Base-by-base conservation (phyloP, 2,797 vertebrate species). In the Aeoliscus strigatus region DNA sequence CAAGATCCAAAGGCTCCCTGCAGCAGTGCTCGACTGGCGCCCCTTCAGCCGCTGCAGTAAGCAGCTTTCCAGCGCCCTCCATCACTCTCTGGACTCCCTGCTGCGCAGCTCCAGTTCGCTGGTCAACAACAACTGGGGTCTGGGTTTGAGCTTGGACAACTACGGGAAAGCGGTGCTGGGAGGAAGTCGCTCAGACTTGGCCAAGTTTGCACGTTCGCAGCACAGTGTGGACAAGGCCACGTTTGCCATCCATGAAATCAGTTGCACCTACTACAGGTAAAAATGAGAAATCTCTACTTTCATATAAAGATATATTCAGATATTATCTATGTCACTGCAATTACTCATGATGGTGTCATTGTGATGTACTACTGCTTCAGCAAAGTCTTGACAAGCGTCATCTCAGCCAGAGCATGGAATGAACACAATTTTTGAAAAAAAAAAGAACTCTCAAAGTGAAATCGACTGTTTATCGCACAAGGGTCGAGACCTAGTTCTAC, bases 181-280 rank as follows among this genome's bases (percentile, higher is more conserved):
- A 41, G 87, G 89, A 34, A 89, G 86, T 24, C 82, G 76, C 52
- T 90, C 88, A 1, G 84, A 89, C 32, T 57, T 89, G 38, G 87
- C 87, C 6, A 84, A 79, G 58, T 90, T 90, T 41, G 86, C 86
- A 8, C 80, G 65, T n/a, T 82, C 75, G 0, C 87, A 88, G 71
- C 69, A 86, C 69, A 86, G 68, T 15, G 72, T 86, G 61, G 87
- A 89, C 75, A 90, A 86, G 55, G 84, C 84, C 27, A 90, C 87
- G 1, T 90, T 90, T 52, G 85, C 83, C 44, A 70, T 81, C 9
- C 86, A 89, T 59, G 87, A 90, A 67, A 84, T 89, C 59, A 88
- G 79, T 24, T 90, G 88, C 60, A 85, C 75, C 5, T 84, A 81
- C 60, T 90, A 89, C 75, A 89, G 88, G 89, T 90, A 77, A 68